Conservation (phyloP, 2,797 vertebrate species). For the Sebastes goodei region DNA sequence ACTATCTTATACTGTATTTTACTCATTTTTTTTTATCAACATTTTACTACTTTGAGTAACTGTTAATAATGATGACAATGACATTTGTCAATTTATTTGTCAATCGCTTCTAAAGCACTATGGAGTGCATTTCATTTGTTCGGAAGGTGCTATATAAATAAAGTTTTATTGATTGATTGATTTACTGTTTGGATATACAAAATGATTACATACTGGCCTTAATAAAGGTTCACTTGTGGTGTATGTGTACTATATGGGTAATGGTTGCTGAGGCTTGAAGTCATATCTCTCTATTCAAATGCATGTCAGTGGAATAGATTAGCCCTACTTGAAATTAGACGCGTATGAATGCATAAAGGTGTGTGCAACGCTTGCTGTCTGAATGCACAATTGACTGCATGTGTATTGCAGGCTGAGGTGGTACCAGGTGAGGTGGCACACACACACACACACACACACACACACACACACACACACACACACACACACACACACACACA, state of each 20-base stretch:
- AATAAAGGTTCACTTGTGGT: background rate
- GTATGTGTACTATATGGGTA: constrained; percentile 5
- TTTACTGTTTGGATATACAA: background rate
- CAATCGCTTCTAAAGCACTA: too few relatives aligned
- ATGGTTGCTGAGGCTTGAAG: constrained; percentile 36
- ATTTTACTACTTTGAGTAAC: too few relatives aligned
- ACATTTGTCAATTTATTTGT: too few relatives aligned
- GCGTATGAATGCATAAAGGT: constrained; percentile 54
- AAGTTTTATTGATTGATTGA: too few relatives aligned
- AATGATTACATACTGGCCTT: background rate
- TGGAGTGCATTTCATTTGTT: too few relatives aligned
- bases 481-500: constrained; percentile 1
- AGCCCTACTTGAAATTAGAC: constrained; percentile 38
- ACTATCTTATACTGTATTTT: too few relatives aligned
- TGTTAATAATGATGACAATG: too few relatives aligned
- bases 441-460: background rate
- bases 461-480: constrained; percentile 9
- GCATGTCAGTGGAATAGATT: constrained; percentile 56
- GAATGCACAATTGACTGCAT: constrained; percentile 71
- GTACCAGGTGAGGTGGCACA: constrained; percentile 79
- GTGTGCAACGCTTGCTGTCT: constrained; percentile 51
- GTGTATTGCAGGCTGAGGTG: constrained; percentile 65
- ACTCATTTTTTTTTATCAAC: too few relatives aligned
- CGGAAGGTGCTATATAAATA: too few relatives aligned
- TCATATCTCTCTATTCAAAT: constrained; percentile 41